These are phyloP conservation scores for Neomicropteryx cornuta DNA, from an alignment of 1,140 invertebrate species.

Conservation along the genomic window DNA sequence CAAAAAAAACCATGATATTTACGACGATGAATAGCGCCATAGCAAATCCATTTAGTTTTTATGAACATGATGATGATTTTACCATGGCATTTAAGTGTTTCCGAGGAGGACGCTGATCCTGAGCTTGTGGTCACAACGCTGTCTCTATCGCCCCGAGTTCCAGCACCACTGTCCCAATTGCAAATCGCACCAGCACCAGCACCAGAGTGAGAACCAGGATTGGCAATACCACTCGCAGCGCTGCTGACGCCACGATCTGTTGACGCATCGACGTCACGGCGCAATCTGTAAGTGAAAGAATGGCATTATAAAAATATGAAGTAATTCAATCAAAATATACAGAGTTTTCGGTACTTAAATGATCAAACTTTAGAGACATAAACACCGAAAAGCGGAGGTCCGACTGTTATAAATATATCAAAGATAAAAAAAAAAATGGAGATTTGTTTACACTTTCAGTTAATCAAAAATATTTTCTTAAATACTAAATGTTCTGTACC, in stretches of 20 bases:
- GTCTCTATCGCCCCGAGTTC: slow-evolving; percentile 40
- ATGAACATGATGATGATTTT: background rate
- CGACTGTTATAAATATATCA: too few relatives aligned
- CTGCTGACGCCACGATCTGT: slow-evolving; percentile 2
- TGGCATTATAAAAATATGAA: background rate
- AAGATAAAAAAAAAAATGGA: too few relatives aligned
- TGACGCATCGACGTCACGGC: slow-evolving; percentile 12
- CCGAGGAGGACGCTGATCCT: slow-evolving; percentile 62
- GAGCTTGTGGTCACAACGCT: slow-evolving; percentile 58
- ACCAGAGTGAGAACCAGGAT: slow-evolving; percentile 9
- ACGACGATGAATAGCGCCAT: too few relatives aligned
- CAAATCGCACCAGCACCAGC: slow-evolving; percentile 20
- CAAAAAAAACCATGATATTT: too few relatives aligned
- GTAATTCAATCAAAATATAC: background rate
- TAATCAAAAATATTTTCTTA: too few relatives aligned
- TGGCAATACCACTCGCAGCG: too few relatives aligned
- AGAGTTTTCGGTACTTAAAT: too few relatives aligned
- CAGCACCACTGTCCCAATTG: too few relatives aligned
- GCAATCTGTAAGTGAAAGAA: slow-evolving; percentile 9
- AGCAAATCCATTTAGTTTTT: background rate
- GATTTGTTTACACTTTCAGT: too few relatives aligned
- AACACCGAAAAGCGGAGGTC: too few relatives aligned
- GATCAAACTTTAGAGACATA: too few relatives aligned
- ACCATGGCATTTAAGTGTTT: slow-evolving; percentile 65
- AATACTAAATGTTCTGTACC: too few relatives aligned